Percentiles rank a stretch among this genome's conserved stretches.
These are phyloP conservation scores for Zootermopsis nevadensis DNA, from an alignment of 2,888 invertebrate species.

Conservation along the genomic window DNA sequence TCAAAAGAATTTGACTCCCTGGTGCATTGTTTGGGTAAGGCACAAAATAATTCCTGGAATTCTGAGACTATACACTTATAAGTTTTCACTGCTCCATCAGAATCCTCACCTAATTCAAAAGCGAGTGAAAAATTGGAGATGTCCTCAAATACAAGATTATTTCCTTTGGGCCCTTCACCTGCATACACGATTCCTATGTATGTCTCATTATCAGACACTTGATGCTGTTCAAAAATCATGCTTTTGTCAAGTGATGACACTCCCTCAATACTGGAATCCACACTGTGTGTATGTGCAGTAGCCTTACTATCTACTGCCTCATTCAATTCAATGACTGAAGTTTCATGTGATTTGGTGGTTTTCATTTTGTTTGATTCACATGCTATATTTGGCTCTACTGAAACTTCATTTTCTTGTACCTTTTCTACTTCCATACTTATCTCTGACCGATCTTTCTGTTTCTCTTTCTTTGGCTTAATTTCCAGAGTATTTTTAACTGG, in stretches of 20 bases:
- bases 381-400: neutral
- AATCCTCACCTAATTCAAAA: neutral
- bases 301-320: no score
- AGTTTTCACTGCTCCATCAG: neutral
- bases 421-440: neutral
- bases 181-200: conserved; percentile 7
- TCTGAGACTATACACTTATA: neutral
- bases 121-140: neutral
- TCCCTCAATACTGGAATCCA: no score
- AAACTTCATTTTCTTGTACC: neutral
- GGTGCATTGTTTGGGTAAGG: neutral
- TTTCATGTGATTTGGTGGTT: neutral
- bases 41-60: conserved; percentile 29
- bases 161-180: conserved; percentile 21
- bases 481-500: neutral
- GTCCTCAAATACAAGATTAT: neutral
- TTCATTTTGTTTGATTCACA: neutral
- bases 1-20: neutral
- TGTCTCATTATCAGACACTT: neutral
- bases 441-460: neutral
- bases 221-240: no score
- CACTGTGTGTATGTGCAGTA: no score
- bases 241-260: no score
- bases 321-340: neutral
- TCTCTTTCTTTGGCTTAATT: neutral